Base-by-base conservation (phyloP, 2,888 invertebrate species). In the Caenorhabditis sulstoni region DNA sequence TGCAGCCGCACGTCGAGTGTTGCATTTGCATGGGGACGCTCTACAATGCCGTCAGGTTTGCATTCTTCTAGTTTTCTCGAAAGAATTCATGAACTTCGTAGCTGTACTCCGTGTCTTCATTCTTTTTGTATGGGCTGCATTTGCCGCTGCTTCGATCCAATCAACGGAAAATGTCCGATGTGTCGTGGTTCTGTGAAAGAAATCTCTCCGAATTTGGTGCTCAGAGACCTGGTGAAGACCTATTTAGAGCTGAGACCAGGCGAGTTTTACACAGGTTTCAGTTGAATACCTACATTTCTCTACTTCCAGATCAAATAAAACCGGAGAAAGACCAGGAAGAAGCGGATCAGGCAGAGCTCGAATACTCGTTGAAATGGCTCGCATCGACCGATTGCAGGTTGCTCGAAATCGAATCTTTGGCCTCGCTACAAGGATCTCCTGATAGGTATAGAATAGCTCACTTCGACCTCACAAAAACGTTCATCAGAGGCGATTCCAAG, bases 31-130 rank as follows among this genome's bases (percentile, higher is more conserved):
- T 55, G 53, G 37, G 37, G 0, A 53, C 45, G 12, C 47, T 66
- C 9, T 35, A 66, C 45, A 66, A 66, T n/a, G 66, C 66, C 0
- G 55, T 45, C 16, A 66, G 66, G 66, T 66, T 55, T 35, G 14
- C 7, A 3, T 9, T 41, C 35, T 16, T 0, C 47, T 18, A 9
- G 16, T 41, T 44, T 58, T 37, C 45, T 8, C 14, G 9, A 7
- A n/a, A n/a, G 12, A 35, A 2, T 16, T 8, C 37, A 37, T 8
- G 37, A 14, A 7, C 8, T 11, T 37, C n/a, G 37, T 52, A 66
- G 66, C 29, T 66, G 66, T 37, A 47, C 47, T n/a, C 66, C 66
- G 8, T 66, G 66, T 47, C 66, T 66, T 66, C 66, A 66, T 44
- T 55, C 66, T 3, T 66, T 66, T n/a, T 66, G 66, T 22, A 55